These are phyloP conservation scores for Ursus arctos DNA, from an alignment of 2,113 vertebrate genomes.

Conservation along the genomic window DNA sequence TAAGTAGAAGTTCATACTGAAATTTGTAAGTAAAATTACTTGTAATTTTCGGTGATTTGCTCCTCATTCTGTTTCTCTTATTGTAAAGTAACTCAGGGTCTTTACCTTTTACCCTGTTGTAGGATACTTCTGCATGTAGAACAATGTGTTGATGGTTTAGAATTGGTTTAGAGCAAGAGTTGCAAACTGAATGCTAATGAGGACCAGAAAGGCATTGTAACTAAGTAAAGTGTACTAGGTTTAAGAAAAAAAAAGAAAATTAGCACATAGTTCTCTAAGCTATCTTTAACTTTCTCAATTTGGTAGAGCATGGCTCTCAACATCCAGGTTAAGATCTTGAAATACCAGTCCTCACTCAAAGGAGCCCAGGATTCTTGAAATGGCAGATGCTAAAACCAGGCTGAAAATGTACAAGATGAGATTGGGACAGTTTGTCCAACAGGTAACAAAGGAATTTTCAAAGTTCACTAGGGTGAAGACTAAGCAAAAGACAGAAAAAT, in stretches of 20 bases:
- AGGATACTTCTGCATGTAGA: neutral
- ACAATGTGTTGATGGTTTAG: neutral
- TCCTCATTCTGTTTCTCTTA: neutral
- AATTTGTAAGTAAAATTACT: slow-evolving; percentile 24
- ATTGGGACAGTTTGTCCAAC: neutral
- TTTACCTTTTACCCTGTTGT: neutral
- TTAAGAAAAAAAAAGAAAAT: neutral
- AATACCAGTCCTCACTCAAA: neutral
- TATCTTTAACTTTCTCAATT: neutral
- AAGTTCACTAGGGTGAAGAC: neutral
- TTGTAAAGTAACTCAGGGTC: neutral
- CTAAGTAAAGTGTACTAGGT: neutral
- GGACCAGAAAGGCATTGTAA: neutral
- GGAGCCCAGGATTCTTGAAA: neutral
- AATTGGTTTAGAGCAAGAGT: neutral
- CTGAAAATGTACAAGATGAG: neutral
- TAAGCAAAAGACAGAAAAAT: neutral
- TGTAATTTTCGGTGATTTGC: neutral
- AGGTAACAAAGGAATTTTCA: neutral
- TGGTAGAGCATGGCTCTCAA: neutral
- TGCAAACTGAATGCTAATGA: neutral
- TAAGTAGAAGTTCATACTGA: neutral
- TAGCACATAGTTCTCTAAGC: neutral
- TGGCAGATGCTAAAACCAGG: neutral
- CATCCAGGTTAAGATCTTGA: neutral